These are phyloP conservation scores for Myiotriccus ornatus DNA, from an alignment of 2,797 vertebrate genomes.

Conservation along the genomic window DNA sequence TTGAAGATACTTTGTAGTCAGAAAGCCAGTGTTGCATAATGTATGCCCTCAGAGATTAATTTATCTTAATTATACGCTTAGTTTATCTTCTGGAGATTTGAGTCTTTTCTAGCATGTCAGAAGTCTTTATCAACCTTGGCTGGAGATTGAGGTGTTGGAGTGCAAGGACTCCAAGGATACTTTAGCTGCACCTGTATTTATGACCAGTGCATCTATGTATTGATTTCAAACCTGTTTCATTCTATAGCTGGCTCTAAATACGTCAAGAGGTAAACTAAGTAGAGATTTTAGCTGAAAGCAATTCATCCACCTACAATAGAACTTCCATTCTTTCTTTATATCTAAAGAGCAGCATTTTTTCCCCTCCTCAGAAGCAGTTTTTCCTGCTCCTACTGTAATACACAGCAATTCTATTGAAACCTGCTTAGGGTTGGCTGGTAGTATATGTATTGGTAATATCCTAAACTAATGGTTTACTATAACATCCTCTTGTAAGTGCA, in stretches of 20 bases:
- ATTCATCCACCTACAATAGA: not conserved
- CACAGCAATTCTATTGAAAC: not conserved
- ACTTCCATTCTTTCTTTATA: not conserved
- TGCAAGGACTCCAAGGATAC: not conserved
- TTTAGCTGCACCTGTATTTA: not conserved
- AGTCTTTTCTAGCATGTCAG: not conserved
- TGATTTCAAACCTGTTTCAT: not conserved
- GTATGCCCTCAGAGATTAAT: not conserved
- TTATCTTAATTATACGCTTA: not conserved
- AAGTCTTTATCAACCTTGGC: not conserved
- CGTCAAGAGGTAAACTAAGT: not conserved
- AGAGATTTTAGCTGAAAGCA: not conserved
- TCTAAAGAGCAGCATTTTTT: not conserved
- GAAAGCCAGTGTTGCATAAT: not conserved
- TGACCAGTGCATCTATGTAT: not conserved
- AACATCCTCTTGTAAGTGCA: not conserved
- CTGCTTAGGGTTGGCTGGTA: not conserved
- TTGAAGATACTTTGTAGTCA: not conserved
- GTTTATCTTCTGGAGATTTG: not conserved
- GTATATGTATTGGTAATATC: accelerated
- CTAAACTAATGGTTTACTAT: not conserved
- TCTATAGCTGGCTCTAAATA: not conserved
- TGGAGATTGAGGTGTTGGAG: not conserved
- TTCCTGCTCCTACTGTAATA: not conserved
- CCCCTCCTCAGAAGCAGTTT: not conserved